phyloP scores from a whole-genome alignment of 1,140 invertebrate genomes.

The Philopotamus ludificatus region DNA sequence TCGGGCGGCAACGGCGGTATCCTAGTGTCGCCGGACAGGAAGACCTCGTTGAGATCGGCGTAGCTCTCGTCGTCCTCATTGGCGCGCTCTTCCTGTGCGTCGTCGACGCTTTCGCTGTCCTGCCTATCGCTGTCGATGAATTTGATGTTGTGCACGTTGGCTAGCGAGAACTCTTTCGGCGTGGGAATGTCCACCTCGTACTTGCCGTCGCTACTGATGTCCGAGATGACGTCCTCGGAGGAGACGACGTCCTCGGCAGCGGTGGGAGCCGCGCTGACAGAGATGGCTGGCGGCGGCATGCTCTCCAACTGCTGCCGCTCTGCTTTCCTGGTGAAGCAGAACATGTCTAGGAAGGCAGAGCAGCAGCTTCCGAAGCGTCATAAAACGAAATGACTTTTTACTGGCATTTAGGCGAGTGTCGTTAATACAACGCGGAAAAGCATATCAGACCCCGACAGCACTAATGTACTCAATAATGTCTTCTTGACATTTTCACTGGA shows the following conservation, averaged over 20 bases:
- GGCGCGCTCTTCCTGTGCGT: slow-evolving; percentile 47
- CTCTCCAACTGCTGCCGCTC: slow-evolving; percentile 28
- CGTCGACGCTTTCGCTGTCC: slow-evolving; percentile 24
- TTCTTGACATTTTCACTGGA: too few relatives aligned
- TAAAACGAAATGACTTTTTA: slow-evolving; percentile 33
- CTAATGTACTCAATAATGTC: too few relatives aligned
- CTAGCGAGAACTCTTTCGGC: slow-evolving; percentile 43
- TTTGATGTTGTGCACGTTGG: slow-evolving; percentile 41
- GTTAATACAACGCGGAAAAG: neutral
- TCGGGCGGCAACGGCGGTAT: neutral
- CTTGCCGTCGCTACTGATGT: slow-evolving; percentile 39
- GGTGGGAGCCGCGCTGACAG: slow-evolving; percentile 4
- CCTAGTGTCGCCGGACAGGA: neutral
- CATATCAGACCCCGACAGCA: neutral
- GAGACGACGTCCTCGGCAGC: neutral
- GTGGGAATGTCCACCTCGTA: slow-evolving; percentile 44
- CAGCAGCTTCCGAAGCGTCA: slow-evolving; percentile 40
- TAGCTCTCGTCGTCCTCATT: slow-evolving; percentile 45
- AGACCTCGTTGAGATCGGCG: slow-evolving; percentile 42
- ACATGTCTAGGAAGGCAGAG: slow-evolving; percentile 37
- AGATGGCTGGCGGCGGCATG: neutral
- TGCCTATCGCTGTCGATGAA: slow-evolving; percentile 40
- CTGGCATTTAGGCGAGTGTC: slow-evolving; percentile 31
- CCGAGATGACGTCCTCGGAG: slow-evolving; percentile 33
- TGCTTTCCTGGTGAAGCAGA: slow-evolving; percentile 38